These are phyloP conservation scores for Otocyon megalotis DNA, from an alignment of 2,113 vertebrate species.

Conservation along the genomic window DNA sequence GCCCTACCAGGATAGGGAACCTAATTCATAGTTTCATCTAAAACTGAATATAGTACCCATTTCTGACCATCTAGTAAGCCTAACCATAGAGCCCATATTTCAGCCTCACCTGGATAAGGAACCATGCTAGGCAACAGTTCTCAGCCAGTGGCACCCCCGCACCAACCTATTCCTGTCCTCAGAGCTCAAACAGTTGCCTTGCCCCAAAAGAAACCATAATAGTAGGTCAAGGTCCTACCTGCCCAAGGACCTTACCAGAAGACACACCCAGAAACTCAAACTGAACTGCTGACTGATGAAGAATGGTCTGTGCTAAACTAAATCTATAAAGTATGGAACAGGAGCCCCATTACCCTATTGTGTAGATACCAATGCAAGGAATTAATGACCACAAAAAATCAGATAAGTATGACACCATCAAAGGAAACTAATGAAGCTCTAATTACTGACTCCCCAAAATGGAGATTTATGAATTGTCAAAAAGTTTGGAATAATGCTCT, in stretches of 20 bases:
- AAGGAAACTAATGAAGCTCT: neutral
- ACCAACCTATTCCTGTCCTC: neutral
- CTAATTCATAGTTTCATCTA: neutral
- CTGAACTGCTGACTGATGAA: neutral
- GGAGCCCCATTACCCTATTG: neutral
- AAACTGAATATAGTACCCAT: neutral
- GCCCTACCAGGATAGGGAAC: neutral
- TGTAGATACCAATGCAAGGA: neutral
- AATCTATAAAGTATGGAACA: neutral
- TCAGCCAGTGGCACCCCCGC: neutral
- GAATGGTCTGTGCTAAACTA: neutral
- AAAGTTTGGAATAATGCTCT: neutral
- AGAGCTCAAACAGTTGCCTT: neutral
- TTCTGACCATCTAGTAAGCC: neutral
- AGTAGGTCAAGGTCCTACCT: neutral
- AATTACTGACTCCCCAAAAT: neutral
- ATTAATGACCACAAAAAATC: neutral
- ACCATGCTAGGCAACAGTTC: neutral
- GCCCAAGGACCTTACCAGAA: neutral
- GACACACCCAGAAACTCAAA: neutral
- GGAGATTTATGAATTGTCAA: neutral
- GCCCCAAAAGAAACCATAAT: neutral
- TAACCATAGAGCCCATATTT: neutral
- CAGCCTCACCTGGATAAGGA: neutral
- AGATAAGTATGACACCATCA: neutral